Percentiles rank a stretch among this genome's conserved stretches.
phyloP scores from a whole-genome alignment of 1,140 invertebrate species.

The Streblospio benedicti region DNA sequence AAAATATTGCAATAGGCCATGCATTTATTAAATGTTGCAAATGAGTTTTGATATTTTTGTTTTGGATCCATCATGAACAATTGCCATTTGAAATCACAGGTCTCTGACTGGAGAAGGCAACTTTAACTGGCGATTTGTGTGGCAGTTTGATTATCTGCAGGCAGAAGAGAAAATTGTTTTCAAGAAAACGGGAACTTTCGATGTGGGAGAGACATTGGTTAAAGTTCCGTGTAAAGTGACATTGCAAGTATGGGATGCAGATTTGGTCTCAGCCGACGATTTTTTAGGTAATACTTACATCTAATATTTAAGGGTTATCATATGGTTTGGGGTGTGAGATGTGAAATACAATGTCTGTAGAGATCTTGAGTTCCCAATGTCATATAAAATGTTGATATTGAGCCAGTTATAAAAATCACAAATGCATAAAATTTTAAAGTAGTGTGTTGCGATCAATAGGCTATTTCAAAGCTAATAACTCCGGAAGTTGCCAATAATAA shows the following conservation, averaged over 20 bases:
- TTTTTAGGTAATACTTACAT: slow-evolving; percentile 62
- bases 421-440: too few species aligned
- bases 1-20: too few species aligned
- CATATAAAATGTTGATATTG: too few species aligned
- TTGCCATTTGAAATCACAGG: too few species aligned
- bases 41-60: too few species aligned
- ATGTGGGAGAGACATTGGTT: slow-evolving; percentile 81
- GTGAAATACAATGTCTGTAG: not conserved
- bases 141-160: slow-evolving; percentile 80
- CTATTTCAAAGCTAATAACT: too few species aligned
- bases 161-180: slow-evolving; percentile 86
- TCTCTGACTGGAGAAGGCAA: slow-evolving; percentile 85
- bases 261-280: slow-evolving; percentile 83
- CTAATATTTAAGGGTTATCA: slow-evolving; percentile 1
- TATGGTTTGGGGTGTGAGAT: not conserved
- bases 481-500: too few species aligned
- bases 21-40: too few species aligned
- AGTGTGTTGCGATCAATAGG: too few species aligned
- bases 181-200: slow-evolving; percentile 78
- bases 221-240: slow-evolving; percentile 79
- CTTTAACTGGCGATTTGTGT: slow-evolving; percentile 87
- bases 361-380: not conserved
- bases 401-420: too few species aligned
- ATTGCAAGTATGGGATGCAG: slow-evolving; percentile 74
- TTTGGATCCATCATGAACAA: too few species aligned